A percentile compares a stretch with the other conserved stretches of the same genome.
Conservation (phyloP, 2,888 invertebrate genomes). For the Pteria penguin region DNA sequence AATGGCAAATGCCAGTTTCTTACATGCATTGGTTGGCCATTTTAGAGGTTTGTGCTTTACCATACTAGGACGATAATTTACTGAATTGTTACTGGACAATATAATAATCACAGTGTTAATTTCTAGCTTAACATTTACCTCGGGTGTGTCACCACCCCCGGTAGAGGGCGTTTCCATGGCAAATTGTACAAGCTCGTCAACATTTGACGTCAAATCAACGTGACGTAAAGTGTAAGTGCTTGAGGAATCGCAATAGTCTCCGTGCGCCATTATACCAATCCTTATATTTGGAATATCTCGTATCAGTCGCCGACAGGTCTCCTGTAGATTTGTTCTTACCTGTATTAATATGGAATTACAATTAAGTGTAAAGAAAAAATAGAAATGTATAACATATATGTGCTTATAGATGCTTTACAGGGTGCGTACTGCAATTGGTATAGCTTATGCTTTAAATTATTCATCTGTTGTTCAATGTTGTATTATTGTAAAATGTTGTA, state of each 20-base stretch:
- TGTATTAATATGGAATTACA: slow-evolving; percentile 38
- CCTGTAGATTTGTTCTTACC: slow-evolving; percentile 68
- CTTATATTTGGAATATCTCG: slow-evolving; percentile 71
- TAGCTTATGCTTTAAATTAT: too few relatives aligned
- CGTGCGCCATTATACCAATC: slow-evolving; percentile 76
- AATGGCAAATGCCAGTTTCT: too few relatives aligned
- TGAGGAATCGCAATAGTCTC: slow-evolving; percentile 73
- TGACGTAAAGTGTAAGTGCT: slow-evolving; percentile 60
- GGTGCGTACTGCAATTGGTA: neutral
- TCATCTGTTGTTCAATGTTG: too few relatives aligned
- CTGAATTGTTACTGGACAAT: too few relatives aligned
- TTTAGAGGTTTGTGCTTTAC: too few relatives aligned
- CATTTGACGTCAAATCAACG: slow-evolving; percentile 69
- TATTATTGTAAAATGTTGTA: too few relatives aligned
- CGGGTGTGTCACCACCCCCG: slow-evolving; percentile 72
- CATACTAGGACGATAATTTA: too few relatives aligned
- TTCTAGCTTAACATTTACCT: too few relatives aligned
- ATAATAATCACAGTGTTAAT: too few relatives aligned
- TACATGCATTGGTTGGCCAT: too few relatives aligned
- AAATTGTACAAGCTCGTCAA: slow-evolving; percentile 66
- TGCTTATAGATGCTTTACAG: neutral
- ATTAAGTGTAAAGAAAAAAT: too few relatives aligned
- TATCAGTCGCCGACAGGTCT: slow-evolving; percentile 65
- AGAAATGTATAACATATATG: neutral
- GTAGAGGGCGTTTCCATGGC: slow-evolving; percentile 61